A percentile compares a stretch with the other conserved stretches of the same genome.
Conservation (phyloP, 2,797 vertebrate genomes). For the Ctenosaura bakeri region DNA sequence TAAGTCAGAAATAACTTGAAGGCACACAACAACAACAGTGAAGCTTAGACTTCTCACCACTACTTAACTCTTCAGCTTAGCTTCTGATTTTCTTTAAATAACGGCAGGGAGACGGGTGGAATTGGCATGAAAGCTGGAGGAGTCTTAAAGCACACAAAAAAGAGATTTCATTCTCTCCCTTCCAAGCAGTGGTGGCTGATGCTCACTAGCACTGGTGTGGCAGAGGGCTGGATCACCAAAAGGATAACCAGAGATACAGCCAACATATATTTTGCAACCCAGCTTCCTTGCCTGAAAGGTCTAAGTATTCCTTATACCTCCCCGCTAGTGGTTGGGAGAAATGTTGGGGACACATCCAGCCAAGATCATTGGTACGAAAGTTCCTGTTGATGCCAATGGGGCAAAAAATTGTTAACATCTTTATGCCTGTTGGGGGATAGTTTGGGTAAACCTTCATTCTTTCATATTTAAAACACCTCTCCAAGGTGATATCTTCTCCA, state of each 20-base stretch:
- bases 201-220: too few species aligned
- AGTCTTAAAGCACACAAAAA: too few species aligned
- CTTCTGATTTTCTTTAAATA: background rate
- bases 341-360: too few species aligned
- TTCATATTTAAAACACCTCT: background rate
- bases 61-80: background rate
- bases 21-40: too few species aligned
- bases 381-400: background rate
- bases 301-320: too few species aligned
- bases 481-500: background rate
- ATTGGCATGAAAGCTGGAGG: background rate
- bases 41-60: background rate
- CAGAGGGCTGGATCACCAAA: too few species aligned
- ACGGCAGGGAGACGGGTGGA: background rate
- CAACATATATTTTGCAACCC: too few species aligned
- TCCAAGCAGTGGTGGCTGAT: background rate
- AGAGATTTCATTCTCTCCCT: background rate
- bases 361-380: background rate
- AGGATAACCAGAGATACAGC: too few species aligned
- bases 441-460: background rate
- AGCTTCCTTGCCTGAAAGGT: too few species aligned
- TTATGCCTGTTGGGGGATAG: background rate
- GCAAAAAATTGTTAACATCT: background rate
- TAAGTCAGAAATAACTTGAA: too few species aligned
- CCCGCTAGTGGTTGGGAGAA: too few species aligned